A percentile compares a stretch with the other conserved stretches of the same genome.
These are phyloP conservation scores for Drosophila pectinifera DNA, from an alignment of 1,140 invertebrate species.

Conservation along the genomic window DNA sequence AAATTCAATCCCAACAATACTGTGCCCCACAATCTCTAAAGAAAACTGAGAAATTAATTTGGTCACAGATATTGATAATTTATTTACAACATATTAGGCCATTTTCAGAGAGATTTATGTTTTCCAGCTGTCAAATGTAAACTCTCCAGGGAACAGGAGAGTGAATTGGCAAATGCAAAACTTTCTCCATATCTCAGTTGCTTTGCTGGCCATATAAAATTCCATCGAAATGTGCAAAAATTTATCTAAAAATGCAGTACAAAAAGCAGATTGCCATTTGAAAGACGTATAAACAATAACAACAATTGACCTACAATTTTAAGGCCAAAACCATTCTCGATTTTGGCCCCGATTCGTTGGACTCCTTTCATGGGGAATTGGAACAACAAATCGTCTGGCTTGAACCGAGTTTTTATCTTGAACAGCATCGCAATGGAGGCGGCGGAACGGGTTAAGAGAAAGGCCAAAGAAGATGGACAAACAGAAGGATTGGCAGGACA, in stretches of 20 bases:
- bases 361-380: constrained; percentile 30
- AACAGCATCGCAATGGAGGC: constrained; percentile 10
- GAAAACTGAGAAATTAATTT: constrained; percentile 30
- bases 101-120: constrained; percentile 16
- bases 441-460: not conserved
- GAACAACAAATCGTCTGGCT: constrained; percentile 18
- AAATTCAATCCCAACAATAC: not conserved
- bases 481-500: constrained; percentile 27
- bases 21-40: not conserved
- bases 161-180: constrained; percentile 17
- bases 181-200: constrained; percentile 39
- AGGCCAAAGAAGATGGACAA: constrained; percentile 39
- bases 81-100: constrained; percentile 32
- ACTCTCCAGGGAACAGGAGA: constrained; percentile 1
- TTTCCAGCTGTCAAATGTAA: constrained; percentile 33
- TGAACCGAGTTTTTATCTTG: constrained; percentile 35
- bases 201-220: constrained; percentile 48
- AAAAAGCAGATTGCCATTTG: constrained; percentile 18
- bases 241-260: constrained; percentile 17
- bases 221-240: constrained; percentile 39
- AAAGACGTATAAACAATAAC: constrained; percentile 15
- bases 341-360: constrained; percentile 15
- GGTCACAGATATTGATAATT: constrained; percentile 18
- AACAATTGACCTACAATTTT: constrained; percentile 47
- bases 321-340: constrained; percentile 38